Evolutionary conservation across 1,140 invertebrate genomes (phyloP), one percentile per base, ranked within the genome.

Genomic region (Aporrectodea caliginosa): DNA sequence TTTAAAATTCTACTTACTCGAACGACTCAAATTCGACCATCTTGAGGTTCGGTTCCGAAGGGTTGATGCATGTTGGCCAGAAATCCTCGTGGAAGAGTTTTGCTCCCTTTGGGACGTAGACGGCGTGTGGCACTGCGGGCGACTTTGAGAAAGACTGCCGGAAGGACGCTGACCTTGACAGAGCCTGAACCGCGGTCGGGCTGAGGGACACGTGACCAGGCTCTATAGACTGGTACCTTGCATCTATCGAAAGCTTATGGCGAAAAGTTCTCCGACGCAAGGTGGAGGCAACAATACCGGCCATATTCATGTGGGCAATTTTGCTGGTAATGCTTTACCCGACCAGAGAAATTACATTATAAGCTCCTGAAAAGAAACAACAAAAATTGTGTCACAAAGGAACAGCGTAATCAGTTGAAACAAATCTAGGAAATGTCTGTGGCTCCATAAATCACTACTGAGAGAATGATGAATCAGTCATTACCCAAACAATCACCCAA

Each of bases 281-380:
- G 22, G 79, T 80, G 43, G 79, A 77, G 31, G 79, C 79, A 35
- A 80, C 79, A 30, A 80, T 80, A 22, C 79, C 79, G n/a, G 79
- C 79, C 79, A 80, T 80, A 33, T 34, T 79, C 34, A 34, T 74
- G 16, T 31, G 34, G 34, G 73, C 73, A 33, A 74, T 74, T 34
- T 74, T 74, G 43, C 6, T 12, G 43, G 22, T 58, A 22, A 58
- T 58, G 22, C 43, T 58, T 58, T 58, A 58, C 22, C 22, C 43
- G 22, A 58, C 43, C 43, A 58, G 43, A 12, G 6, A 22, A 6
- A 58, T 58, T 58, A 58, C 22, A n/a, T n/a, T n/a, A n/a, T n/a
- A n/a, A n/a, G n/a, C n/a, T n/a, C n/a, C n/a, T n/a, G n/a, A n/a
- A n/a, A n/a, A n/a, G n/a, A n/a, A n/a, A n/a, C n/a, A n/a, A n/a